These are phyloP conservation scores for Brotula barbata DNA, from an alignment of 2,797 vertebrate genomes.

Conservation along the genomic window DNA sequence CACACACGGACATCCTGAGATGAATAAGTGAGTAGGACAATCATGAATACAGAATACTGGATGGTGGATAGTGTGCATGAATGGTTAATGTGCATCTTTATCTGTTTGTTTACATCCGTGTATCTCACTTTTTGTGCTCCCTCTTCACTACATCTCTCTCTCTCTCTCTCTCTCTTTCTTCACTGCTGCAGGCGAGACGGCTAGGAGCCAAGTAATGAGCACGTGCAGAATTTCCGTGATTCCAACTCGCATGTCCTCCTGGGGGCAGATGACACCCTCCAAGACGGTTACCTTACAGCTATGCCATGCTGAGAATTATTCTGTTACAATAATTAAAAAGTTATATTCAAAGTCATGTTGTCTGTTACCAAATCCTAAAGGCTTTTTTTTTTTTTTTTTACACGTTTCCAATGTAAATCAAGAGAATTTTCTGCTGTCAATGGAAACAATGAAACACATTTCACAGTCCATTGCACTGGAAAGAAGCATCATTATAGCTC, in stretches of 20 bases:
- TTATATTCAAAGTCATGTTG: too few relatives aligned
- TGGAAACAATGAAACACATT: too few relatives aligned
- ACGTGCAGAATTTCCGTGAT: constrained; percentile 26
- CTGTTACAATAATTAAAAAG: too few relatives aligned
- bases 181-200: constrained; percentile 44
- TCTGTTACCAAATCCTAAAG: too few relatives aligned
- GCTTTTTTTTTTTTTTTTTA: too few relatives aligned
- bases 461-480: too few relatives aligned
- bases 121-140: not conserved
- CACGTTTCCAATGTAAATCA: too few relatives aligned
- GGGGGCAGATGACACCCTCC: constrained; percentile 31
- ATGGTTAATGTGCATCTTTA: constrained; percentile 16
- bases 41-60: not conserved
- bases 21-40: constrained; percentile 3
- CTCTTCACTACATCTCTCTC: not conserved
- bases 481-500: too few relatives aligned
- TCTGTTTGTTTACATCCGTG: constrained; percentile 7
- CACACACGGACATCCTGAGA: not conserved
- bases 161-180: constrained; percentile 19
- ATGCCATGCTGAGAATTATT: too few relatives aligned
- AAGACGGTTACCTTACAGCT: not conserved
- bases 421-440: too few relatives aligned
- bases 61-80: constrained; percentile 2
- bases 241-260: constrained; percentile 44
- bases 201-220: constrained; percentile 60